A percentile compares a stretch with the other conserved stretches of the same genome.
These are phyloP conservation scores for Callaeas wilsoni DNA, from an alignment of 2,113 vertebrate genomes.

Conservation along the genomic window DNA sequence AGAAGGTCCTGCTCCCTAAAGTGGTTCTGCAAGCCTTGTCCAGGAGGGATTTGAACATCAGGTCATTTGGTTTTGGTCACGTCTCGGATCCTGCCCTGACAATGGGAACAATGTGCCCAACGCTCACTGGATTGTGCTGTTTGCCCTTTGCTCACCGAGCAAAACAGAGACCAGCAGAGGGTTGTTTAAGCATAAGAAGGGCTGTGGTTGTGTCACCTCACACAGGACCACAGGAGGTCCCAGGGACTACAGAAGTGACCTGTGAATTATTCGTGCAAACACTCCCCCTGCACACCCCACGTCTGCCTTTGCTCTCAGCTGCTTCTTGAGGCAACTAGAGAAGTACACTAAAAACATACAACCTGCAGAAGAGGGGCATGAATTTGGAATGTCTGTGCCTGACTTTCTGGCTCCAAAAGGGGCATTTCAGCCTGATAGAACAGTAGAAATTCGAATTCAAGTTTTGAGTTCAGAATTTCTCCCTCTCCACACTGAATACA, in stretches of 20 bases:
- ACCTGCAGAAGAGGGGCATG: neutral
- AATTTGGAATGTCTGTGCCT: neutral
- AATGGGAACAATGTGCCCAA: rapidly evolving
- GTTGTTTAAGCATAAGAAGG: neutral
- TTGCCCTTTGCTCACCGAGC: neutral
- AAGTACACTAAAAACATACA: neutral
- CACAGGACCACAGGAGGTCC: neutral
- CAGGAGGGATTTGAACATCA: neutral
- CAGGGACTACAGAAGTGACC: neutral
- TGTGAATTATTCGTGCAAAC: neutral
- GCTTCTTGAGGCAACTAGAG: neutral
- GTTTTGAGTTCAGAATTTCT: neutral
- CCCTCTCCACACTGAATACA: neutral
- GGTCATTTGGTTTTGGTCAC: neutral
- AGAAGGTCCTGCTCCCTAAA: neutral
- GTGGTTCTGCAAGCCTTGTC: neutral
- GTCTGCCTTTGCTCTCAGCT: neutral
- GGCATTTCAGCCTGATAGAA: neutral
- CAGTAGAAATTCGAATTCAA: neutral
- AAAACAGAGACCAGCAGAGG: neutral
- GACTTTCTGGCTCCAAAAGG: neutral
- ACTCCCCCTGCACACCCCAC: neutral
- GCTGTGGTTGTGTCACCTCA: neutral
- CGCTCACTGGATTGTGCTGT: rapidly evolving
- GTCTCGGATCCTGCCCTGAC: neutral